A percentile compares a stretch with the other conserved stretches of the same genome.
These are phyloP conservation scores for Corythornis leucogaster DNA, from an alignment of 2,797 vertebrate genomes.

Conservation along the genomic window DNA sequence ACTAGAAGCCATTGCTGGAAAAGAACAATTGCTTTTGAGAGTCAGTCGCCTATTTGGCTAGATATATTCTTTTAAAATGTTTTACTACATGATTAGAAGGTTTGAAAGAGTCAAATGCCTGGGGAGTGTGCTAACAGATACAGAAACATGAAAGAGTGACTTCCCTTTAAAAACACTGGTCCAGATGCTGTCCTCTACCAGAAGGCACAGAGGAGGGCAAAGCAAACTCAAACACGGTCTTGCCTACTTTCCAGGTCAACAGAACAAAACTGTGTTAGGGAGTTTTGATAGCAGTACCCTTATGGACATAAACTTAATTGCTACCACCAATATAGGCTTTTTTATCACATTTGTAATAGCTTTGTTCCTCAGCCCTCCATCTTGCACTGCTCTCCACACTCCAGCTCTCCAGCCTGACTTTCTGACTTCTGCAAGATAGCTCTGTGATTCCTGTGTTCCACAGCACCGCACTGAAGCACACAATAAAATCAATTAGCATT, in stretches of 20 bases:
- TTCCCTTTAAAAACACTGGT: constrained; percentile 1
- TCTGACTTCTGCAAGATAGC: not conserved
- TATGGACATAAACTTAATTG: not conserved
- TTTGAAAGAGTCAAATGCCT: constrained; percentile 30
- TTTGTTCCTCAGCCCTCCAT: not conserved
- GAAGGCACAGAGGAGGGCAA: not conserved
- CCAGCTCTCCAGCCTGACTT: not conserved
- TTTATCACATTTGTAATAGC: not conserved
- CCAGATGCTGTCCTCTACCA: not conserved
- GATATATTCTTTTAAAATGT: constrained; percentile 51
- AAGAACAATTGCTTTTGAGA: constrained; percentile 10
- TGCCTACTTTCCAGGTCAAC: not conserved
- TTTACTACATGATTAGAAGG: constrained; percentile 39
- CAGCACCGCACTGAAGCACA: not conserved
- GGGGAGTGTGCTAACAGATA: constrained; percentile 45
- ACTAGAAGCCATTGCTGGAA: constrained; percentile 18
- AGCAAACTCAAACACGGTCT: not conserved
- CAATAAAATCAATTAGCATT: not conserved
- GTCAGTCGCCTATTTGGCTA: constrained; percentile 30
- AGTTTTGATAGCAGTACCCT: not conserved
- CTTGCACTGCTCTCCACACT: not conserved
- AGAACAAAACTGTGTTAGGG: not conserved
- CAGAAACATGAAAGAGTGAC: constrained; percentile 42
- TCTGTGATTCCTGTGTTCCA: not conserved
- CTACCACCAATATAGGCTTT: not conserved